These are phyloP conservation scores for Drosophila erecta DNA, from an alignment of 1,140 invertebrate genomes.

Conservation along the genomic window DNA sequence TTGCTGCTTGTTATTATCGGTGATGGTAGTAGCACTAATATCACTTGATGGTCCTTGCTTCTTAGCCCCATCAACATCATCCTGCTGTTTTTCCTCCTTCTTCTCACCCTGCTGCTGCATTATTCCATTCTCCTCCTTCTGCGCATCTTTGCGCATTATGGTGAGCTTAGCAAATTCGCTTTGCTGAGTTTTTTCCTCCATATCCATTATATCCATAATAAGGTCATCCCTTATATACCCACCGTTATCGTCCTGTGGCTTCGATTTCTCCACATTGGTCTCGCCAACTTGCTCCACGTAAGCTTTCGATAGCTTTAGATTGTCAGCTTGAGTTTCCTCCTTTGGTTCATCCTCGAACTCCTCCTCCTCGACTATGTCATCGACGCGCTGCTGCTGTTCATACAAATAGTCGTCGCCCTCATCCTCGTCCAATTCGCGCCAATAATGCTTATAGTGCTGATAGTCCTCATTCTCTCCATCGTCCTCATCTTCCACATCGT, in stretches of 20 bases:
- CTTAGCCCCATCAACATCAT: constrained; percentile 73
- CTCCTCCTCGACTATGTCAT: constrained; percentile 66
- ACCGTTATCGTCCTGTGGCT: constrained; percentile 27
- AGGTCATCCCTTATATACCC: constrained; percentile 38
- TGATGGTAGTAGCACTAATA: constrained; percentile 83
- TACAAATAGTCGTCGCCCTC: constrained; percentile 71
- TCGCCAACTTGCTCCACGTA: constrained; percentile 46
- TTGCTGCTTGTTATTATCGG: constrained; percentile 52
- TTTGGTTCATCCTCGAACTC: constrained; percentile 52
- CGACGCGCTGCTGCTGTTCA: constrained; percentile 66
- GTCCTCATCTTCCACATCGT: constrained; percentile 17
- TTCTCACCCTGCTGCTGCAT: constrained; percentile 12
- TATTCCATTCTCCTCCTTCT: constrained; percentile 44
- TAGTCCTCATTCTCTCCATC: constrained; percentile 62
- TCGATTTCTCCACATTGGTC: constrained; percentile 28
- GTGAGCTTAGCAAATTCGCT: constrained; percentile 75
- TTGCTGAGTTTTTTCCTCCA: constrained; percentile 58
- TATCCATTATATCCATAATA: constrained; percentile 73
- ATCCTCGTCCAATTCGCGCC: constrained; percentile 69
- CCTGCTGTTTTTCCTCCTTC: constrained; percentile 32
- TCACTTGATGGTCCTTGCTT: constrained; percentile 77
- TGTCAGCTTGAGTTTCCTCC: constrained; percentile 52
- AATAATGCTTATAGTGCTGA: constrained; percentile 74
- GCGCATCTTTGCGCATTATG: constrained; percentile 75
- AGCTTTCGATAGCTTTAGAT: constrained; percentile 65